Base-by-base conservation (phyloP, 2,113 vertebrate genomes). In the Pollachius pollachius region DNA sequence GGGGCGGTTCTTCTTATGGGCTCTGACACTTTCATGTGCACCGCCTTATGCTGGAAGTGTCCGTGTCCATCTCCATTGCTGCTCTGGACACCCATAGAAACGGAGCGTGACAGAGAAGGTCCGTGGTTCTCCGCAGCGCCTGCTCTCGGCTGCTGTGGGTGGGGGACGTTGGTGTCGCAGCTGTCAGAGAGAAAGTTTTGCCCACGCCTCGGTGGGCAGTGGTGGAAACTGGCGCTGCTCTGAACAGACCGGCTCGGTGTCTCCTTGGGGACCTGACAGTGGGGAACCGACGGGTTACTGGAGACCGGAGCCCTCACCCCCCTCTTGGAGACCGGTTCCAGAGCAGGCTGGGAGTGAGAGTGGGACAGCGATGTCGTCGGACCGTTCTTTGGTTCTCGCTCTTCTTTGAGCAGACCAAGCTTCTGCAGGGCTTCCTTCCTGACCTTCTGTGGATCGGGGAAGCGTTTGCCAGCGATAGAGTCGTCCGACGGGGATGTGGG, bases 371-470 rank as follows among this genome's bases (percentile, higher is more conserved):
- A 65, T 59, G 12, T 65, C 16, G 2, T 27, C 19, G 0, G 1
- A 27, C 5, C 77, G 48, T 7, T 77, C 18, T 7, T 48, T 81
- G 63, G 3, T 57, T 54, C 15, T 74, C 41, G 17, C 82, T 76
- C 54, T 9, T 89, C 90, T 73, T 90, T 91, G 0, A 94, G 79
- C 21, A 98, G 93, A 1, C 97, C 96, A 2, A 98, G 84, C 81
- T 98, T 98, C 73, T 92, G 85, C 77, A 98, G 67, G 0, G 97
- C 96, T 52, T 98, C 94, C 68, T 77, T 74, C 5, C 89, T 93
- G 3, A 94, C 93, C 15, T 79, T 90, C 64, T 94, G 0, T 0
- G 81, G 18, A 0, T 95, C 91, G 0, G 21, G 66, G 16, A 78
- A 19, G 30, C 81, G 58, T 71, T 82, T 52, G 84, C 27, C 58